Percentiles rank a stretch among this genome's conserved stretches.
These are phyloP conservation scores for Caradrina clavipalpis DNA, from an alignment of 2,888 invertebrate species.

Conservation along the genomic window DNA sequence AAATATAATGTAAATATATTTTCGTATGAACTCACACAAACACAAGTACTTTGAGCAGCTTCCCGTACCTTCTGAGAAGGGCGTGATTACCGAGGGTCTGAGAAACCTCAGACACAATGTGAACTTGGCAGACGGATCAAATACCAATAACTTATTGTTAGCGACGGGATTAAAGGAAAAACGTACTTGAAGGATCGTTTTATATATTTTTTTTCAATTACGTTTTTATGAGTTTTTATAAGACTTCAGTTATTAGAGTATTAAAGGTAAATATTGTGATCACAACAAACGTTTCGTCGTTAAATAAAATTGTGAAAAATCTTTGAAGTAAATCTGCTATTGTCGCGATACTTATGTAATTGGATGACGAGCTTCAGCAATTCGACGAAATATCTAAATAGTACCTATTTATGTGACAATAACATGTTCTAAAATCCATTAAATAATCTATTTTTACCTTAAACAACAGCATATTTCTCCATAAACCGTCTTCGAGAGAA, in stretches of 20 bases:
- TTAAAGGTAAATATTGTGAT: conserved; percentile 1
- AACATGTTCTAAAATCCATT: not conserved
- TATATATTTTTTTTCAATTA: conserved; percentile 13
- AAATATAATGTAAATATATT: conserved; percentile 22
- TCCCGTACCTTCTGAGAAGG: conserved; percentile 4
- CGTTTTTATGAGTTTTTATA: conserved; percentile 1
- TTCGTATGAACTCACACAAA: conserved; percentile 4
- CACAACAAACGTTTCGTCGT: not conserved
- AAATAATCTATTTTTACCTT: too few relatives aligned
- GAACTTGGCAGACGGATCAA: conserved; percentile 35
- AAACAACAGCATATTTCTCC: not conserved
- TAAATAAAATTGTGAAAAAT: not conserved
- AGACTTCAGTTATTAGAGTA: not conserved
- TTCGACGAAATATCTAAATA: too few relatives aligned
- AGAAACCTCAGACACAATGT: conserved; percentile 25
- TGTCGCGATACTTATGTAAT: not conserved
- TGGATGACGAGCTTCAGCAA: not conserved
- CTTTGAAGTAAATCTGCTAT: not conserved
- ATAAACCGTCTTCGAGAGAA: not conserved
- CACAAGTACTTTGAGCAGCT: not conserved
- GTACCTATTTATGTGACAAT: too few relatives aligned
- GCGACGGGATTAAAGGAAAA: conserved; percentile 15
- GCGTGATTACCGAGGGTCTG: conserved; percentile 12
- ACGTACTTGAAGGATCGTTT: conserved; percentile 2
- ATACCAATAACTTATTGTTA: conserved; percentile 27